Base-by-base conservation (phyloP, 2,888 invertebrate species). In the Nomada ruficornis region DNA sequence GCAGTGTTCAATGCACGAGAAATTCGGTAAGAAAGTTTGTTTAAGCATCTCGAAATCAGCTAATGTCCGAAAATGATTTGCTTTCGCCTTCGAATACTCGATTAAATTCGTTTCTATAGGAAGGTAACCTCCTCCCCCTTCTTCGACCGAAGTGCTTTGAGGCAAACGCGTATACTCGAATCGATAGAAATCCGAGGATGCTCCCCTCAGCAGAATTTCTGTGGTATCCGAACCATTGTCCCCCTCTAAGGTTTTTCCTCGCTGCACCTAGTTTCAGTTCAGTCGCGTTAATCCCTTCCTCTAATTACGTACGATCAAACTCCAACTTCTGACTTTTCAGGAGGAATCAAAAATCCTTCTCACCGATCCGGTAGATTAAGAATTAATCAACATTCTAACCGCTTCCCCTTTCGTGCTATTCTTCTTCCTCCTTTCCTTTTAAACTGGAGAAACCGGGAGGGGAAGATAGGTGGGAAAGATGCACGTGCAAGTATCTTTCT, bases 271-370 rank as follows among this genome's bases (percentile, higher is more conserved):
- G 36, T 50, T 68, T 55, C 65, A 73, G 78, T 78, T 71, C 83
- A 73, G 82, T 77, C 83, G 78, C 73, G 73, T 78, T 82, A 77
- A 82, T 80, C 73, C 63, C 68, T 70, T 78, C 67, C 71, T 84
- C 85, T 88, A 90, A 91, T 90, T 90, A 89, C 86, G 82, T 86
- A 74, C 88, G 83, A 90, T 90, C 85, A 86, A 70, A 60, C n/a
- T 52, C 15, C 47, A 36, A 59, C 52, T 26, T 36, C n/a, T 23
- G 52, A 50, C 54, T 54, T 44, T 11, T 36, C 11, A 10, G 11
- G 29, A 15, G 15, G 47, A 59, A 68, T 52, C 42, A 23, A 57
- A 50, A 15, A 20, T 7, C 20, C 18, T 18, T 59, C 50, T 59
- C 36, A 23, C 20, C 13, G 9, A 9, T 13, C 11, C 18, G 44